Conservation (phyloP, 2,797 vertebrate genomes). For the Danio jaintianensis region DNA sequence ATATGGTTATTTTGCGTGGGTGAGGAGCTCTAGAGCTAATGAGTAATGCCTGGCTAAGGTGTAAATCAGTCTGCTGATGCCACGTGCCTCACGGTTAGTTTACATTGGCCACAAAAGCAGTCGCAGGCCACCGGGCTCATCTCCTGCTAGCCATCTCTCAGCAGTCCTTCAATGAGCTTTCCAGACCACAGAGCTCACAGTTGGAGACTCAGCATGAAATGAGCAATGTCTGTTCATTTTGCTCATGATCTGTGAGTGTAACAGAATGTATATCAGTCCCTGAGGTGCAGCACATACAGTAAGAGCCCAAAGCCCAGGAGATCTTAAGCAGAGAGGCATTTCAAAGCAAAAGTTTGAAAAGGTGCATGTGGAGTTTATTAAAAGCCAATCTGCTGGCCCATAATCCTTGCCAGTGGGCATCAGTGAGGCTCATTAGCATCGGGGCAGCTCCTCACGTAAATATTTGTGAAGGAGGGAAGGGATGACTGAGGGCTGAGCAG, state of each 20-base stretch:
- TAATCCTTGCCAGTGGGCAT: conserved; percentile 58
- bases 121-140: conserved; percentile 62
- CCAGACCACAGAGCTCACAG: conserved; percentile 53
- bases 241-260: conserved; percentile 43
- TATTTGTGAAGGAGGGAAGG: conserved; percentile 49
- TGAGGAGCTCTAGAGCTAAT: conserved; percentile 63
- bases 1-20: conserved; percentile 55
- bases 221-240: conserved; percentile 54
- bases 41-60: conserved; percentile 60
- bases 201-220: conserved; percentile 65
- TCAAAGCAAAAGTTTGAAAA: conserved; percentile 43
- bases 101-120: conserved; percentile 62
- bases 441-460: conserved; percentile 48
- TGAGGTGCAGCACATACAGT: conserved; percentile 28
- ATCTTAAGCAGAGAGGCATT: conserved; percentile 33
- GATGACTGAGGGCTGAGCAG: conserved; percentile 43
- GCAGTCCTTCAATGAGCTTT: conserved; percentile 67
- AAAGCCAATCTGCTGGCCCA: conserved; percentile 54
- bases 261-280: conserved; percentile 40
- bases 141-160: conserved; percentile 65
- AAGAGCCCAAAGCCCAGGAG: conserved; percentile 14
- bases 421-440: conserved; percentile 56
- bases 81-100: conserved; percentile 63
- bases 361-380: conserved; percentile 60
- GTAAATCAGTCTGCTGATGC: conserved; percentile 72